Evolutionary conservation across 2,888 invertebrate genomes (phyloP).

Genomic region (Drosophila greeni): DNA sequence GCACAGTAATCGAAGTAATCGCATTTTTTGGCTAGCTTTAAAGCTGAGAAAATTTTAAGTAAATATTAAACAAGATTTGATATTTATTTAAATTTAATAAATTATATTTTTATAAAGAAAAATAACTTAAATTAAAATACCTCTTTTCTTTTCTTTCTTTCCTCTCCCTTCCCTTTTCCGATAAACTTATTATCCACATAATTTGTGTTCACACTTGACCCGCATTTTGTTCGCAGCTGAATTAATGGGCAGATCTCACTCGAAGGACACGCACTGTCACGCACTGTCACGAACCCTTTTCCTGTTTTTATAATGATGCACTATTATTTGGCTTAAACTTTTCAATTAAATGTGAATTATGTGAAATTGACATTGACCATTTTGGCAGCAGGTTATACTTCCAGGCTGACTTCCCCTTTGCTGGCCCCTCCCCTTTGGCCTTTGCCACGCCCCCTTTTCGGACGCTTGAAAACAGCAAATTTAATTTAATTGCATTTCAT

Average conservation of each 20-base stretch:
- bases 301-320: not conserved
- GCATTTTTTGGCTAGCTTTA: not conserved
- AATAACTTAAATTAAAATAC: not conserved
- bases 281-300: conserved; percentile 23
- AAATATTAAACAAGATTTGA: too few species aligned
- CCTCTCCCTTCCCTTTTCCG: too few species aligned
- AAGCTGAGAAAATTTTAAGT: not conserved
- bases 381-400: conserved; percentile 53
- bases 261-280: conserved; percentile 52
- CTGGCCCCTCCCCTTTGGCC: not conserved
- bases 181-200: not conserved
- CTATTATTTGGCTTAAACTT: conserved; percentile 40
- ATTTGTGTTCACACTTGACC: conserved; percentile 10
- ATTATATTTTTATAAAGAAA: not conserved
- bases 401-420: not conserved
- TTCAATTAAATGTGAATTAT: conserved; percentile 69
- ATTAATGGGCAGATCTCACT: not conserved
- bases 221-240: conserved; percentile 22
- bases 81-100: not conserved
- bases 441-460: conserved; percentile 22
- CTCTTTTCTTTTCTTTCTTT: not conserved
- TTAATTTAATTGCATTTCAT: conserved; percentile 73
- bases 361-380: conserved; percentile 68
- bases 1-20: not conserved
- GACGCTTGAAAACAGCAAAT: conserved; percentile 67